These are phyloP conservation scores for Tridacna crocea DNA, from an alignment of 2,888 invertebrate genomes.

Conservation along the genomic window DNA sequence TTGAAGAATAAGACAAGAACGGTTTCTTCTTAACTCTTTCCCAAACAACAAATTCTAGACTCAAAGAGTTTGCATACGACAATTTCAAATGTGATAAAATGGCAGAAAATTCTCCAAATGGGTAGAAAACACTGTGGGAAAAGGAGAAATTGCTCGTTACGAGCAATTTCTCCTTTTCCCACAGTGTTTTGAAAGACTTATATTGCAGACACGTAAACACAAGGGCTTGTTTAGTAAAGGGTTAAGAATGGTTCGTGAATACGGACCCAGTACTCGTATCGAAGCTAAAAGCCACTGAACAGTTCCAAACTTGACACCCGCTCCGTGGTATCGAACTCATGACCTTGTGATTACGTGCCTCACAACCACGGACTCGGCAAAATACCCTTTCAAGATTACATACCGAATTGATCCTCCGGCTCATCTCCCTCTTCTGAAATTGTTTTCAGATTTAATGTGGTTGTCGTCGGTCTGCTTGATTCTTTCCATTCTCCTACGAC, in stretches of 20 bases:
- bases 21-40: too few relatives aligned
- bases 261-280: too few relatives aligned
- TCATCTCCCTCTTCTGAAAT: constrained; percentile 34
- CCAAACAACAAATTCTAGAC: too few relatives aligned
- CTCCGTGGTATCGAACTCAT: too few relatives aligned
- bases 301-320: too few relatives aligned
- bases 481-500: constrained; percentile 3
- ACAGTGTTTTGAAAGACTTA: neutral
- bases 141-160: constrained; percentile 1
- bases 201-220: neutral
- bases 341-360: neutral
- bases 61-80: too few relatives aligned
- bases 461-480: neutral
- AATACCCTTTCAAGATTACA: neutral
- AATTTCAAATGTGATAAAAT: too few relatives aligned
- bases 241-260: too few relatives aligned
- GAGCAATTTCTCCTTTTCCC: neutral
- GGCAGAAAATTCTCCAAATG: neutral
- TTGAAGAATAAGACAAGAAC: too few relatives aligned
- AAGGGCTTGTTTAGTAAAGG: neutral
- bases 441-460: constrained; percentile 13
- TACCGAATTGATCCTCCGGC: neutral
- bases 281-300: too few relatives aligned
- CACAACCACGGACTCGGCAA: neutral
- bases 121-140: neutral